Base-by-base conservation (phyloP, 1,140 invertebrate genomes). In the Triops longicaudatus region DNA sequence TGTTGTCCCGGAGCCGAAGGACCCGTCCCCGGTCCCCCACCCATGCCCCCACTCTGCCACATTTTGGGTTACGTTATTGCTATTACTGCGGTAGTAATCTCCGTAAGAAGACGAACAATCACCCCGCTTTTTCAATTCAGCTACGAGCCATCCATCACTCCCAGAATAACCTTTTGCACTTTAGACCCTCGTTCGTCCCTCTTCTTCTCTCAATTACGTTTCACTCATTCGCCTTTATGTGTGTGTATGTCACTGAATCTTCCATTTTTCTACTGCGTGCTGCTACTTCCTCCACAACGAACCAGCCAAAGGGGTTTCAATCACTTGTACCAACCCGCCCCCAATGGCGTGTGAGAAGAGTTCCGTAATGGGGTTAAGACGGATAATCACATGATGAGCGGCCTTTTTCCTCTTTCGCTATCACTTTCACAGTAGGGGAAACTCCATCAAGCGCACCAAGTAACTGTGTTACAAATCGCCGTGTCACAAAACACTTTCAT, bases 11-110 rank as follows among this genome's bases (percentile, higher is more conserved):
- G 50, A 63, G 50, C 50, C 50, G 50, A 63, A 63, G 50, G 50
- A 63, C 50, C 50, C 17, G 50, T 22, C 22, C 50, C 50, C 0
- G 50, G 50, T 63, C 50, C 50, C 22, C 50, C 50, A 14, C 50
- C 50, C 50, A 63, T 63, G 50, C 50, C 50, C 50, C 50, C 50
- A 63, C 50, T 63, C 50, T 63, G 50, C 50, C 50, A 63, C 50
- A 63, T 63, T 37, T 37, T 37, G 31, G 50, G 22, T 63, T 63
- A 63, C 0, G 31, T 37, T 37, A 63, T 63, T n/a, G 50, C 50
- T 63, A 63, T 63, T 63, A 63, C 50, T 63, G 50, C 50, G 10
- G 50, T 14, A 63, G 50, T 63, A 22, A 63, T 63, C 14, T 63
- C 50, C 17, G 50, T n/a, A 63, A 63, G 17, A 63, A 63, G 17